Base-by-base conservation (phyloP, 2,113 vertebrate species). In the Xiphophorus hellerii region DNA sequence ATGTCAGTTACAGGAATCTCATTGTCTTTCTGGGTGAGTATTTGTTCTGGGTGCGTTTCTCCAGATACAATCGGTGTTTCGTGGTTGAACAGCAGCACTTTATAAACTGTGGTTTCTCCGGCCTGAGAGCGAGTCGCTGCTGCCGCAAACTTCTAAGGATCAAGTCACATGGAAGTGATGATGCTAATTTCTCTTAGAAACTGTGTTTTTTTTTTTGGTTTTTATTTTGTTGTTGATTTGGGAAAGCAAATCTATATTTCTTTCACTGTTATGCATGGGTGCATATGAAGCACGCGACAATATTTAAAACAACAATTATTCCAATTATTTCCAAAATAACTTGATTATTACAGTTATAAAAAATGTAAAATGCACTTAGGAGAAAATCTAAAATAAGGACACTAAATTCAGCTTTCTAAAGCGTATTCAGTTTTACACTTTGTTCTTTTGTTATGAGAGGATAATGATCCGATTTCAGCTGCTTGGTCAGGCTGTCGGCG, bases 41-140 rank as follows among this genome's bases (percentile, higher is more conserved):
- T 48, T 17, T 48, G 44, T 48, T 20, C 44, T 48, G 44, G 62
- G 69, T 60, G 54, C 54, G 54, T 69, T 73, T 82, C 60, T 62
- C 63, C 67, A 60, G 80, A 88, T 81, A 67, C 66, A 69, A 77
- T 71, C 61, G 54, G 3, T 3, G 69, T 82, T 66, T 71, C 27
- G 7, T 42, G 39, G 35, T 62, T 54, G 29, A 51, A 13, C 69
- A 7, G 27, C 70, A 58, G 35, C 68, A 69, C 28, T 67, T 58
- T 37, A 12, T 37, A 48, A 48, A 48, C 44, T 48, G 13, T 44
- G 44, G 4, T 48, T 48, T 48, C 17, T 48, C 44, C 20, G 44
- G 44, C 14, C 44, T 20, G 44, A 48, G 4, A 48, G 15, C 15
- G 15, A 17, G 5, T 48, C 5, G 14, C 17, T 48, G 51, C 51